These are phyloP conservation scores for Tetragonula carbonaria DNA, from an alignment of 2,888 invertebrate genomes.

Conservation along the genomic window DNA sequence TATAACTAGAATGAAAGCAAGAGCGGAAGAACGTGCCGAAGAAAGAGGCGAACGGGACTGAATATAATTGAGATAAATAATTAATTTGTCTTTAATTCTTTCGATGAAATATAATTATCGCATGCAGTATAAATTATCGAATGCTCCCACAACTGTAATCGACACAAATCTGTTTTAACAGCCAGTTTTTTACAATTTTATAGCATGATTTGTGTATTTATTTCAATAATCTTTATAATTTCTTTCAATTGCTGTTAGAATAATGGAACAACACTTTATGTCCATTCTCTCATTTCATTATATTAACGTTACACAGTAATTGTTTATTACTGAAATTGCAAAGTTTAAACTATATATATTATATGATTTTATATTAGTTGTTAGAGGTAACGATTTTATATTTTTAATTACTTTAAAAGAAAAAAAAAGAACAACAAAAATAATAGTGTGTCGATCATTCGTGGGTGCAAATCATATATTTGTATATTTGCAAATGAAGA, in stretches of 20 bases:
- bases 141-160: constrained; percentile 38
- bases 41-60: constrained; percentile 84
- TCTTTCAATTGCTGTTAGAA: constrained; percentile 2
- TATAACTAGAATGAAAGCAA: constrained; percentile 96
- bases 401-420: constrained; percentile 27
- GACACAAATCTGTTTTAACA: constrained; percentile 40
- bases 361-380: constrained; percentile 38
- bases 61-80: constrained; percentile 56
- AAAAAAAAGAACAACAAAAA: not conserved
- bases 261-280: constrained; percentile 13
- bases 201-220: constrained; percentile 16
- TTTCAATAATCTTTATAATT: constrained; percentile 38
- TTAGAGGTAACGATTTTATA: constrained; percentile 40
- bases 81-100: constrained; percentile 49
- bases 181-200: constrained; percentile 13
- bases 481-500: constrained; percentile 42
- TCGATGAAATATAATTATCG: constrained; percentile 39
- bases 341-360: constrained; percentile 29
- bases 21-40: constrained; percentile 90
- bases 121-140: constrained; percentile 36
- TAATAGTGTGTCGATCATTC: constrained; percentile 54
- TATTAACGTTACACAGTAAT: constrained; percentile 8
- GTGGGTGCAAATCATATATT: constrained; percentile 37
- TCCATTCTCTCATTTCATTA: not conserved
- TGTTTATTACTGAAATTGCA: constrained; percentile 40